Evolutionary conservation across 2,888 invertebrate genomes (phyloP), one percentile per base, ranked within the genome.

Genomic region (Drosophila prolongata): DNA sequence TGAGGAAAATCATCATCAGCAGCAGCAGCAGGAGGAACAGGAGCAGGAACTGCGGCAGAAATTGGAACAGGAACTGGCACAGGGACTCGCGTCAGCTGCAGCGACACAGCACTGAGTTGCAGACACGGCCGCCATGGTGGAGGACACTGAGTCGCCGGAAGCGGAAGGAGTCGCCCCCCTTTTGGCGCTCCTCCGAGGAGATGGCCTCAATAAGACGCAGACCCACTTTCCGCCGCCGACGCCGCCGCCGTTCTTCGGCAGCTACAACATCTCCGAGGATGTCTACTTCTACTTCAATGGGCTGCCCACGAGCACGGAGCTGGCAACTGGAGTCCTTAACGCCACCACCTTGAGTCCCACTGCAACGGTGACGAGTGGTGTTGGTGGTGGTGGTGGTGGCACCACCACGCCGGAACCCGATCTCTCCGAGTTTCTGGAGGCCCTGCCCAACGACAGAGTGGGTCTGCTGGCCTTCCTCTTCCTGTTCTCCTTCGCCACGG

Each of bases 401-500:
- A 75, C 62, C 40, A 87, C 87, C 37, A 90, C 90, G 13, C 79
- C 79, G 1, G 91, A 92, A 54, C 92, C 92, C 34, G 90, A 91
- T 71, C 87, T 92, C 11, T 83, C 87, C n/a, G 89, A 91, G 76
- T 91, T 90, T 61, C 84, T 92, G 50, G 93, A 93, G 68, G 91
- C 93, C 19, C 91, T 95, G 76, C 94, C 94, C 30, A 94, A 95
- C 78, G 96, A 97, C 77, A 94, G 96, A 44, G 95, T 95, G 4
- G 93, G 95, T 13, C 93, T 97, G 35, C 96, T 97, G n/a, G 93
- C 95, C 1, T 94, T 98, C 50, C 93, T 99, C 13, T 94, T 97
- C 16, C 93, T 97, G 13, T 98, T 99, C 92, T 98, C 98, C 1
- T 93, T 98, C 66, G 96, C 97, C 9, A 99, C 99, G 0, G 97